phyloP scores from a whole-genome alignment of 2,797 vertebrate species.

The Pangasius djambal region DNA sequence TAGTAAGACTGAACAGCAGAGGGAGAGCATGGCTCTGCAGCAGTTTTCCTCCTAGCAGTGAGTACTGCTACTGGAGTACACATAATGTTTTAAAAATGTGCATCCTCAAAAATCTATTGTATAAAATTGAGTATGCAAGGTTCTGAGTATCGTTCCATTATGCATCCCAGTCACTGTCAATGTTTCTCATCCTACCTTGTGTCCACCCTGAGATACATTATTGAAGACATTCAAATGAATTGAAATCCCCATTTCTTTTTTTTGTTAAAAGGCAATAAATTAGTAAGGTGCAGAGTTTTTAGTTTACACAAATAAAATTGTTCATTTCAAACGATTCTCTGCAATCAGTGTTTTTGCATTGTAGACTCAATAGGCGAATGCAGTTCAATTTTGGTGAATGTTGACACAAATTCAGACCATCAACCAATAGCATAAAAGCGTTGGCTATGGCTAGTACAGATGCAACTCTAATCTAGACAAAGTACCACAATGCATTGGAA shows the following conservation, averaged over 20 bases:
- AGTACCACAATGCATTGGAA: background rate
- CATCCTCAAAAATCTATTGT: background rate
- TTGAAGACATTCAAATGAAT: background rate
- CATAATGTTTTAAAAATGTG: background rate
- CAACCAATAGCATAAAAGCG: background rate
- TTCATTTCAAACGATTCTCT: background rate
- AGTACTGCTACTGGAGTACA: background rate
- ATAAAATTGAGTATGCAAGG: background rate
- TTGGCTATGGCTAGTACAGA: background rate
- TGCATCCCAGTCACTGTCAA: background rate
- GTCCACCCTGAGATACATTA: background rate
- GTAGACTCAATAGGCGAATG: background rate
- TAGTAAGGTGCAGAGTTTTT: background rate
- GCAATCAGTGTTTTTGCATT: background rate
- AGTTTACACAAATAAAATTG: background rate
- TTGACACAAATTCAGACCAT: background rate
- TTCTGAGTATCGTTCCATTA: background rate
- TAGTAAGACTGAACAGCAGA: constrained; percentile 4
- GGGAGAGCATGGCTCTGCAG: background rate
- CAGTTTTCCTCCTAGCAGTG: background rate
- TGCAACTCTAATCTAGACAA: background rate
- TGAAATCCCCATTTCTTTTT: background rate
- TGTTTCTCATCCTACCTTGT: background rate
- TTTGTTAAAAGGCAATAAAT: background rate
- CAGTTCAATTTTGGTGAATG: background rate